phyloP scores from a whole-genome alignment of 2,888 invertebrate genomes.

The Caenorhabditis parvicauda region DNA sequence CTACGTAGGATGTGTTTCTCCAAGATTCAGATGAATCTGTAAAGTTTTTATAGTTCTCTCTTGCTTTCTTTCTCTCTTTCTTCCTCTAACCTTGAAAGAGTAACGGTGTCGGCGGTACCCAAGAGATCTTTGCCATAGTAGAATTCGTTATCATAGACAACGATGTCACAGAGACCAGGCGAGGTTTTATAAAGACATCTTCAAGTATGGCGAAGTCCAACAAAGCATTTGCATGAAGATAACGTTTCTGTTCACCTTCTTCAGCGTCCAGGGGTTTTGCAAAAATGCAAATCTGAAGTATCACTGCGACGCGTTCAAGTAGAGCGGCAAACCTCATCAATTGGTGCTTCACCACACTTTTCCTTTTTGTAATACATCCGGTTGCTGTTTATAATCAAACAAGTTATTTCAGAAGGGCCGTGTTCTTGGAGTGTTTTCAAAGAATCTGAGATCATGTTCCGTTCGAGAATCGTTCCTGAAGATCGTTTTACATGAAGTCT shows the following conservation, averaged over 20 bases:
- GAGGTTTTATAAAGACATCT: conserved; percentile 30
- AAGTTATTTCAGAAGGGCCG: conserved; percentile 13
- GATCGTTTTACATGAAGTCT: too few relatives aligned
- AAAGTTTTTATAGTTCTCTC: too few relatives aligned
- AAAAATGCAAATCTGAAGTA: conserved; percentile 17
- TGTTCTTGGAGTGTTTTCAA: conserved; percentile 21
- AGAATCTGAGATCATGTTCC: conserved; percentile 4
- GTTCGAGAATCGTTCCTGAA: neutral
- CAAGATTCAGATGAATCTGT: too few relatives aligned
- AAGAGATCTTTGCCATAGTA: conserved; percentile 41
- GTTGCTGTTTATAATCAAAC: conserved; percentile 15
- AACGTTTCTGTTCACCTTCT: too few relatives aligned
- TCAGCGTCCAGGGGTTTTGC: conserved; percentile 33
- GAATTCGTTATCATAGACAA: too few relatives aligned
- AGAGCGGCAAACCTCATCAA: conserved; percentile 37
- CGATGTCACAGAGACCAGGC: conserved; percentile 29
- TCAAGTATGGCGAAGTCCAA: conserved; percentile 35
- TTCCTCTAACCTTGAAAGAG: conserved; percentile 48
- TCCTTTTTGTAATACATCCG: conserved; percentile 29
- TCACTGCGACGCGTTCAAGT: neutral
- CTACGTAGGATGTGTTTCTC: conserved; percentile 24
- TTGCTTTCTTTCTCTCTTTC: too few relatives aligned
- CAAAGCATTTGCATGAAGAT: conserved; percentile 26
- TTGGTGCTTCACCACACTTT: conserved; percentile 33
- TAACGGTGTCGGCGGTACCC: conserved; percentile 36